These are phyloP conservation scores for Rhopilema esculentum DNA, from an alignment of 30 jellyfish, hydroid and myxozoan genomes.

Conservation along the genomic window DNA sequence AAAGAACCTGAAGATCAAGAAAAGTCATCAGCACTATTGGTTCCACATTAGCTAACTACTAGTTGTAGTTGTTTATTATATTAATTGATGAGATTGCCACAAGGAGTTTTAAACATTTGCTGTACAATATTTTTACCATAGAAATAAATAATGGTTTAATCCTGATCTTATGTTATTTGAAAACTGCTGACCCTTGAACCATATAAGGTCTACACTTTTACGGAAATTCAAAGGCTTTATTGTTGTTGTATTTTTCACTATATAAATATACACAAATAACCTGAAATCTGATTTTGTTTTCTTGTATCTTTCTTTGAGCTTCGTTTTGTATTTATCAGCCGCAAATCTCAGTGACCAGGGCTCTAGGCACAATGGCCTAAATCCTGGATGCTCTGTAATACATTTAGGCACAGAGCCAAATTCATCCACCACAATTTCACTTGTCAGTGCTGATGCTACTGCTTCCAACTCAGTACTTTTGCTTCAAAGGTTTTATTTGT, in stretches of 20 bases:
- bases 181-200: not conserved
- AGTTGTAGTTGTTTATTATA: not conserved
- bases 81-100: not conserved
- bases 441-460: slow-evolving; percentile 6
- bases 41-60: not conserved
- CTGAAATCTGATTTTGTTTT: slow-evolving; percentile 1
- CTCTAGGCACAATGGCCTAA: slow-evolving; percentile 32
- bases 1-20: slow-evolving; percentile 16
- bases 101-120: not conserved
- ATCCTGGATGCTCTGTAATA: slow-evolving; percentile 23
- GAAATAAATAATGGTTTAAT: not conserved
- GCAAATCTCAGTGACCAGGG: slow-evolving; percentile 16
- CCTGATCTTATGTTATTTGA: not conserved
- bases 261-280: not conserved
- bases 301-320: not conserved
- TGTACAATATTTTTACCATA: not conserved
- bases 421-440: slow-evolving; percentile 17
- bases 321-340: slow-evolving; percentile 18
- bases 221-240: not conserved
- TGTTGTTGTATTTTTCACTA: not conserved
- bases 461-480: slow-evolving; percentile 8
- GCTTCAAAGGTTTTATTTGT: not conserved
- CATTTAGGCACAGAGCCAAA: slow-evolving; percentile 9
- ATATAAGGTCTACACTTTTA: not conserved
- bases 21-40: not conserved